Evolutionary conservation across 2,797 vertebrate species (phyloP).

Genomic region (Cuculus canorus): DNA sequence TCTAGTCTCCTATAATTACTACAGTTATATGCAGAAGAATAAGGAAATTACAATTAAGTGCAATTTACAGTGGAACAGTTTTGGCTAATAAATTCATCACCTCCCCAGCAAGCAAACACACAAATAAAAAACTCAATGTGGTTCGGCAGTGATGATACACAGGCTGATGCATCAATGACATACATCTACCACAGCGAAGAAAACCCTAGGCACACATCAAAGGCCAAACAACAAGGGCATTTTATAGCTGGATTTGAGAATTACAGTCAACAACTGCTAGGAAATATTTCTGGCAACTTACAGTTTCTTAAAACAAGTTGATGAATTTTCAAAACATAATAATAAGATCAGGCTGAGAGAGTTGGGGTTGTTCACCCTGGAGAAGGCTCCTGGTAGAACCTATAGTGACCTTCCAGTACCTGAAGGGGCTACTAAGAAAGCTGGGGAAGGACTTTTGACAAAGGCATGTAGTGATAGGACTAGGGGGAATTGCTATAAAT

Average conservation of each 20-base stretch:
- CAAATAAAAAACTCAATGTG: neutral
- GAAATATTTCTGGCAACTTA: neutral
- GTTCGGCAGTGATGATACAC: neutral
- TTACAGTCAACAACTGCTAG: neutral
- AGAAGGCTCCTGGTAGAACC: too few relatives aligned
- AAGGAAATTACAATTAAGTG: neutral
- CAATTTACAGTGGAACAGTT: neutral
- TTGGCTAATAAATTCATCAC: slow-evolving; percentile 40
- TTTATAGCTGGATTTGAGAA: neutral
- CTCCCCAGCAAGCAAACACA: slow-evolving; percentile 8
- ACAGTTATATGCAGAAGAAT: slow-evolving; percentile 3
- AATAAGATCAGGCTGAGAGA: neutral
- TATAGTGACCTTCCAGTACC: too few relatives aligned
- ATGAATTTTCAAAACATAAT: neutral
- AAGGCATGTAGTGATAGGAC: too few relatives aligned
- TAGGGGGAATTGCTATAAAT: too few relatives aligned
- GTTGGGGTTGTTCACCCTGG: too few relatives aligned
- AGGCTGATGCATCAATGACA: slow-evolving; percentile 19
- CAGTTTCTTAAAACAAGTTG: slow-evolving; percentile 2
- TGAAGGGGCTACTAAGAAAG: too few relatives aligned
- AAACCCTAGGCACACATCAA: neutral
- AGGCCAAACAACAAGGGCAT: neutral
- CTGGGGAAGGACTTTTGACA: too few relatives aligned
- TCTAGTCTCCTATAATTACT: neutral
- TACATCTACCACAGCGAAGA: neutral